Percentiles rank a stretch among this genome's conserved stretches.
phyloP scores from a whole-genome alignment of 2,888 invertebrate species.

The Punctoribates punctum region DNA sequence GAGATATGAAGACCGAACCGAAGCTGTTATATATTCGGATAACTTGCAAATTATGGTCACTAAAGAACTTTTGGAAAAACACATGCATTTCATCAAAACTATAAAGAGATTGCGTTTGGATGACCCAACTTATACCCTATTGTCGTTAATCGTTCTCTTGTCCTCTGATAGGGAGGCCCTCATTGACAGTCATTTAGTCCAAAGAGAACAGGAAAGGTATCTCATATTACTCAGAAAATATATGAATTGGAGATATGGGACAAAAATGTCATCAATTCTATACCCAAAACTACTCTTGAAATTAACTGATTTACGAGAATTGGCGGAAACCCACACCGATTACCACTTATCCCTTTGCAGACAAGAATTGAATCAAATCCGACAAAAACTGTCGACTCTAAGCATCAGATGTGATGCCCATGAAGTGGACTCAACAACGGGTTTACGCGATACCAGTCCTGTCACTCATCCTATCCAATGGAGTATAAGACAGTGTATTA shows the following conservation, averaged over 20 bases:
- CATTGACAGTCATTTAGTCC: constrained; percentile 51
- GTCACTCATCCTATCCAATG: background rate
- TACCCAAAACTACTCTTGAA: constrained; percentile 55
- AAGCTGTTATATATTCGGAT: constrained; percentile 45
- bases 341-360: constrained; percentile 50
- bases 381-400: constrained; percentile 50
- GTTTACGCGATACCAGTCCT: background rate
- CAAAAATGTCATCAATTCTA: constrained; percentile 51
- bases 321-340: constrained; percentile 52
- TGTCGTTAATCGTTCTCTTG: constrained; percentile 55
- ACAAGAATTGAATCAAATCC: constrained; percentile 51
- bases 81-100: constrained; percentile 54
- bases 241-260: constrained; percentile 52
- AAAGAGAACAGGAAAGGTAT: constrained; percentile 53
- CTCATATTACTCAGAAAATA: constrained; percentile 50
- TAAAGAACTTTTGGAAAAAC: constrained; percentile 53
- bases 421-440: background rate
- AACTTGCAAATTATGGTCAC: constrained; percentile 52
- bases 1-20: constrained; percentile 42
- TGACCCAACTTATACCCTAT: constrained; percentile 54
- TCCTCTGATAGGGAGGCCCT: constrained; percentile 54
- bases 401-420: constrained; percentile 43
- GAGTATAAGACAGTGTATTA: constrained; percentile 18
- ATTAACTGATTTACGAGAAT: constrained; percentile 54
- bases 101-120: constrained; percentile 54